Base-by-base conservation (phyloP, 2,888 invertebrate genomes). In the Eurois occulta region DNA sequence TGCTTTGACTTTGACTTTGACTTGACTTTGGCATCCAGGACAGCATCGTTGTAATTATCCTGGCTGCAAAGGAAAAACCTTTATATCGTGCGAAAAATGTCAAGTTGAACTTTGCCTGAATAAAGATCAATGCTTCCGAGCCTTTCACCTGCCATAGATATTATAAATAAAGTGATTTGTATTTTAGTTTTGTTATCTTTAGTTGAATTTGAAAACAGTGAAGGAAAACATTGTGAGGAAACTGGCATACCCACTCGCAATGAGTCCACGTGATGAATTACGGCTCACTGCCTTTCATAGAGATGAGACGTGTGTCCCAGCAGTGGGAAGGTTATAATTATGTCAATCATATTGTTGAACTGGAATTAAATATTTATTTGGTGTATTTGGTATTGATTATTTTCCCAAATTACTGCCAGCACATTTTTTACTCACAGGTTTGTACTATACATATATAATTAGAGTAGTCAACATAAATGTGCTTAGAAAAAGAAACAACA, bases 71-170 rank as follows among this genome's bases (percentile, higher is more conserved):
- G 66, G 24, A 18, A 68, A 78, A 55, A n/a, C 69, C 6, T 77
- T 3, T 46, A n/a, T 78, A 38, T 58, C 77, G 7, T 77, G 79
- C 32, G 58, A 46, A 43, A 77, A 69, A 48, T 77, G 77, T 79
- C n/a, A 16, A 24, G 38, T 79, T 38, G 71, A 60, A 1, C 48
- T 77, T 48, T 77, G 80, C 32, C 21, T 77, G 11, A 79, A 41
- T 41, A 70, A 48, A 60, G 11, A 41, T 32, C 58, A 78, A n/a
- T 41, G 58, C 21, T 78, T 69, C 5, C 28, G 79, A 32, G 21
- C 2, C 13, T 77, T 78, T 78, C 70, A 77, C 18, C 16, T 69
- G n/a, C n/a, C n/a, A n/a, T 18, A 69, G 0, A 18, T 10, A 21
- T n/a, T 48, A 55, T n/a, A 21, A 41, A 3, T 35, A 32, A 52